These are phyloP conservation scores for Melolontha melolontha DNA, from an alignment of 2,888 invertebrate genomes.

Conservation along the genomic window DNA sequence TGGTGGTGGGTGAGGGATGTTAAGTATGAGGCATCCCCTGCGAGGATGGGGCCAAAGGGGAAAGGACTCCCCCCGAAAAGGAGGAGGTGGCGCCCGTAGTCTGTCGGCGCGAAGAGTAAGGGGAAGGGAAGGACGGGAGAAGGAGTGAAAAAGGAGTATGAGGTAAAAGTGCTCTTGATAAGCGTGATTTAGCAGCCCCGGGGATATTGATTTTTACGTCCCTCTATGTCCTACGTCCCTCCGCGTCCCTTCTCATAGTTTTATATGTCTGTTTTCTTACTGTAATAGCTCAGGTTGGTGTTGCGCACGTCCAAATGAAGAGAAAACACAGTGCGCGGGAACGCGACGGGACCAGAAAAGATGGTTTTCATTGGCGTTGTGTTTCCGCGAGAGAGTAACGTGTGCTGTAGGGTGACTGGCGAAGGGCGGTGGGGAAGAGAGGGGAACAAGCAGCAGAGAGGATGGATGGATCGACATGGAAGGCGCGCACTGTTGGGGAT, in stretches of 20 bases:
- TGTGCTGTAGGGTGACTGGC: constrained; percentile 24
- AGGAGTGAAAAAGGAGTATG: constrained; percentile 48
- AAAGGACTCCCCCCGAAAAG: constrained; percentile 32
- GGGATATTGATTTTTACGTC: constrained; percentile 71
- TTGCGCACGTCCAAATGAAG: constrained; percentile 66
- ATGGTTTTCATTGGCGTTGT: constrained; percentile 64
- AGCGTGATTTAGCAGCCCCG: constrained; percentile 83
- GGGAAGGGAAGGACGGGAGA: constrained; percentile 61
- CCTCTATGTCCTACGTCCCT: constrained; percentile 60
- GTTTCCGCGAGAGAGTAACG: constrained; percentile 59
- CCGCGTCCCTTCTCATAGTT: constrained; percentile 61
- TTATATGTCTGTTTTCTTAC: constrained; percentile 71
- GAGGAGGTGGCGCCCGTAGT: constrained; percentile 46
- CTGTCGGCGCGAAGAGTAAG: constrained; percentile 56
- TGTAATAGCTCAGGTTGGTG: constrained; percentile 66
- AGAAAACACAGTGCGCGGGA: constrained; percentile 62
- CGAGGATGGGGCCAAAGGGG: constrained; percentile 61
- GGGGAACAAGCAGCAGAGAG: constrained; percentile 52
- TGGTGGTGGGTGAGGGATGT: constrained; percentile 52
- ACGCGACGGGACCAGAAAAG: constrained; percentile 60
- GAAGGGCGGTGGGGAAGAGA: not conserved
- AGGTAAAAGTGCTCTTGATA: constrained; percentile 68
- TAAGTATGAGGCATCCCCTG: constrained; percentile 44
- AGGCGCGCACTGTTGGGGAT: constrained; percentile 11
- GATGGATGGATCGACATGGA: constrained; percentile 41